Evolutionary conservation across 2,113 vertebrate species (phyloP), one percentile per base, ranked within the genome.

Genomic region (Fulica atra): DNA sequence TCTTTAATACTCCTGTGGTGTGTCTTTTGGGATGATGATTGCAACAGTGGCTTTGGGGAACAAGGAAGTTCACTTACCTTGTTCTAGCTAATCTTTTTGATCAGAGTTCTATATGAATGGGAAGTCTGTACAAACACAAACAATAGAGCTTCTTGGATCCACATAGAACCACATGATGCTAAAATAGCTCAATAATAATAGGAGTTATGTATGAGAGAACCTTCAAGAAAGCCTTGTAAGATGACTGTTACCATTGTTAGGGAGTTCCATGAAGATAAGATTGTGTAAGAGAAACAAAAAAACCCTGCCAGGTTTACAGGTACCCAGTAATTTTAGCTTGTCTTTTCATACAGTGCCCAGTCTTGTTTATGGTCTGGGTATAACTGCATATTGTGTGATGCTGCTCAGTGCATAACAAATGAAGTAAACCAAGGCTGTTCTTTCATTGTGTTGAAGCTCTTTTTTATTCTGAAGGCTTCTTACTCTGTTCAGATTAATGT

Each of bases 231-330:
- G 6, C 69, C 20, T 76, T 73, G 14, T 53, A 24, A 88, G 26
- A 19, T 40, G 28, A 23, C 7, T 19, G 9, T 50, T 86, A 31
- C 51, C 18, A 25, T 38, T 51, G 7, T 65, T 92, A 66, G 29
- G 38, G 28, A 86, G 60, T 26, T 69, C 26, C 9, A 13, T 51
- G 24, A 48, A 9, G 21, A 73, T 70, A 51, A 78, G 31, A 11
- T 44, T 24, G 6, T 59, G 38, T 42, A 44, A 68, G 29, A 79
- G 25, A 26, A 79, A 42, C 2, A 57, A 35, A 19, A 5, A n/a
- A 25, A 28, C 17, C 1, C 1, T 0, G 1, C 6, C 21, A 6
- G 10, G 16, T 3, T 73, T 60, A 28, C 33, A 77, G 48, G 24
- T 53, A 29, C 16, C 7, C 11, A 50, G 36, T 70, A 73, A 36